Base-by-base conservation (phyloP, 2,888 invertebrate genomes). In the Acronicta leporina region DNA sequence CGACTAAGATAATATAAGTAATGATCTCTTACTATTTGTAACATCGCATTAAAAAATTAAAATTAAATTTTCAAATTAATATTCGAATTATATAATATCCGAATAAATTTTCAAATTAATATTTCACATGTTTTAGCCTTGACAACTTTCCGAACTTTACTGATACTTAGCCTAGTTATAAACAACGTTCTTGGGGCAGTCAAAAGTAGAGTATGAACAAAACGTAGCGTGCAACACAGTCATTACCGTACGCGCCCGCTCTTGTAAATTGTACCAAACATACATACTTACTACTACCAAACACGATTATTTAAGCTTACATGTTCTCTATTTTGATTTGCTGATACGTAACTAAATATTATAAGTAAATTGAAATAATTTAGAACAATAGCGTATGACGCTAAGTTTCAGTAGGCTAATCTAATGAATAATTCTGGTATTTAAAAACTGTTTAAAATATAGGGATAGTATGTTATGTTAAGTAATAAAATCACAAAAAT, bases 161-260 rank as follows among this genome's bases (percentile, higher is more conserved):
- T 11, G 33, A 33, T 33, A 33, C 6, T 41, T 44, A 59, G 47
- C 38, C 47, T 62, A 63, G 53, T 27, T 68, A 49, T 4, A n/a
- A 27, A 30, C 41, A 13, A 30, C 25, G 14, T 51, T 52, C 46
- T 35, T 35, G 33, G 30, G 30, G 15, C 7, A 35, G 1, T 33
- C 11, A 16, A 16, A 47, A 33, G 16, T 47, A 16, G 45, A 46
- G 30, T 46, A 9, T 15, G 5, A 16, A 11, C 46, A 15, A 16
- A 47, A 35, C 41, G 72, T 86, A 63, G 84, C 85, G 85, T 87
- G 85, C 74, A 55, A 55, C 60, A 56, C 45, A 59, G 62, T 77
- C 81, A 84, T 84, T 85, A 78, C 75, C 48, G 62, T 70, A 73
- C 76, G 71, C 71, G 64, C 68, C 53, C 72, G 65, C 73, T 73